Percentiles rank a stretch among this genome's conserved stretches.
phyloP scores from a whole-genome alignment of 2,797 vertebrate species.

The Smutsia temminckii region DNA sequence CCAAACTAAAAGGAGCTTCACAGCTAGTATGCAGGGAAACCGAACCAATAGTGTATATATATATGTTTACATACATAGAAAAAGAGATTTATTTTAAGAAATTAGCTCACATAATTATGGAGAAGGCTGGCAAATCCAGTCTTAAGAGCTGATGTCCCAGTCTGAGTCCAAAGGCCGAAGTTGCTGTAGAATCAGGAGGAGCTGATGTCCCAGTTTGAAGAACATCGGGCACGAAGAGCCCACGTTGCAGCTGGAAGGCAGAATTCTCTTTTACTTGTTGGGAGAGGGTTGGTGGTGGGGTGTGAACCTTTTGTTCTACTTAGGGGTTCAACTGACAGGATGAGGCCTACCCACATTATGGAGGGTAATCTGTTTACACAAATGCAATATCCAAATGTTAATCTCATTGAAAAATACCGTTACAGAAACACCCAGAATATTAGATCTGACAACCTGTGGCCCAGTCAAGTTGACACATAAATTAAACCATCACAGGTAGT shows the following conservation, averaged over 20 bases:
- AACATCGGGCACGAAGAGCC: not conserved
- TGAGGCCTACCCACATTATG: not conserved
- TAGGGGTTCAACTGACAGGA: not conserved
- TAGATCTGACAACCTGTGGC: not conserved
- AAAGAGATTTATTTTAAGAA: not conserved
- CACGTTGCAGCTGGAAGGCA: constrained; percentile 59
- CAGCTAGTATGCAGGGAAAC: not conserved
- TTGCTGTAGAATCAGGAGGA: not conserved
- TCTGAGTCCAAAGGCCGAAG: not conserved
- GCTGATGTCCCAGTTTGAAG: not conserved
- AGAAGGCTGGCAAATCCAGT: not conserved
- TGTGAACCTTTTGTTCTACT: not conserved
- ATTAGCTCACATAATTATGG: constrained; percentile 44
- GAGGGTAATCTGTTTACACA: not conserved
- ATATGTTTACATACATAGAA: too few relatives aligned
- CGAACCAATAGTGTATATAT: not conserved
- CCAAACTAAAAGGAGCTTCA: not conserved
- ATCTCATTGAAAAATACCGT: not conserved
- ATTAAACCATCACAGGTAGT: not conserved
- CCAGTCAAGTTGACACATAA: not conserved
- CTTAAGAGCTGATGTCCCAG: not conserved
- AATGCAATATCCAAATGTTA: not conserved
- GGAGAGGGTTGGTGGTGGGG: not conserved
- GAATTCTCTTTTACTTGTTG: constrained; percentile 38
- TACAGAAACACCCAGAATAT: not conserved